Base-by-base conservation (phyloP, 1,140 invertebrate genomes). In the Drosophila pseudoobscura region DNA sequence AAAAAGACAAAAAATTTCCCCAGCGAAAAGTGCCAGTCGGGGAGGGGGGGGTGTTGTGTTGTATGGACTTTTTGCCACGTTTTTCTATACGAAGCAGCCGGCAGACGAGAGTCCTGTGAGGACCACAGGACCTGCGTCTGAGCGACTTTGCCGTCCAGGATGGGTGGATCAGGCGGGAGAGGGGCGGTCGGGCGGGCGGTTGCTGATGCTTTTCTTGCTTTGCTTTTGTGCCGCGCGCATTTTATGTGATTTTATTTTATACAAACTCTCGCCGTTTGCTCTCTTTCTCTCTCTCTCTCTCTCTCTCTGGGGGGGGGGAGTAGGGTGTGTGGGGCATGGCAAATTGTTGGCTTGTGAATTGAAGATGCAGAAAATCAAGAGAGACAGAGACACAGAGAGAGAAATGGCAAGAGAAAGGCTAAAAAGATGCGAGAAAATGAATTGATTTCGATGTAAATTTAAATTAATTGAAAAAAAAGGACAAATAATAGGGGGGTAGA, bases 241-340 rank as follows among this genome's bases (percentile, higher is more conserved):
- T 89, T 88, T 89, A 83, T 88, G 88, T 83, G 71, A 89, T 88
- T 88, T 88, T 89, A 75, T 79, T 83, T 88, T 88, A 77, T 77
- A 70, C 73, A 77, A 76, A 70, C 64, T 62, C 52, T 49, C 69
- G 45, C 69, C 69, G 58, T 63, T 73, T 46, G 61, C 74, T 78
- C 59, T 66, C 56, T 26, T 54, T 39, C 11, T 39, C 11, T 47
- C 59, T 71, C 35, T 45, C 60, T 47, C 49, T 35, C 17, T 54
- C 26, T 39, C 44, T 43, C 17, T 43, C 29, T 31, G 35, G 9
- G 35, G 43, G 31, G 45, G n/a, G 20, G 15, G 15, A 15, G 15
- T 15, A 1, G 2, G 2, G 7, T 11, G 44, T 29, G 9, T 7
- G 29, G 31, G 47, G 26, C 66, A 52, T 75, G 65, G 78, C 82